phyloP scores from a whole-genome alignment of 2,888 invertebrate genomes.

The Drosophila mimica region DNA sequence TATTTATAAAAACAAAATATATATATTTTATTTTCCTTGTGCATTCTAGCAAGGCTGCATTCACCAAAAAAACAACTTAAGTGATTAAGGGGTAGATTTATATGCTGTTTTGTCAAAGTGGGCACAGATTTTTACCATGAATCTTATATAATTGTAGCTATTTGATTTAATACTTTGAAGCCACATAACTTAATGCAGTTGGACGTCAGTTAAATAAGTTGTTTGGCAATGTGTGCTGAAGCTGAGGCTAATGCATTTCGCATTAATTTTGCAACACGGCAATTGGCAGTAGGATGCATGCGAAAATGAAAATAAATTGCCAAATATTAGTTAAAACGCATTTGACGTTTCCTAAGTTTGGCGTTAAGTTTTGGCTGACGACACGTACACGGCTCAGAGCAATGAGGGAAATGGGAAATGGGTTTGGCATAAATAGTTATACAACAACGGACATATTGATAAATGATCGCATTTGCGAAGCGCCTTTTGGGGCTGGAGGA shows the following conservation, averaged over 20 bases:
- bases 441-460: conserved; percentile 83
- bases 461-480: conserved; percentile 78
- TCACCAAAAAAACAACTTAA: conserved; percentile 67
- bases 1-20: conserved; percentile 1
- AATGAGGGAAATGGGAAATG: background rate
- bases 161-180: conserved; percentile 19
- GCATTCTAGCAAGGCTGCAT: conserved; percentile 39
- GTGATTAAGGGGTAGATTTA: conserved; percentile 40
- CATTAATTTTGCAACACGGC: conserved; percentile 64
- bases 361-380: conserved; percentile 44
- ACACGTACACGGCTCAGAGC: conserved; percentile 39
- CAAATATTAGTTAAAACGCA: conserved; percentile 75
- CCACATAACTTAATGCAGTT: conserved; percentile 34
- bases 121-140: conserved; percentile 36
- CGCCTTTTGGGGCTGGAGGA: conserved; percentile 38
- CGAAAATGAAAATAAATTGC: conserved; percentile 75
- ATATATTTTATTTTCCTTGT: conserved; percentile 26
- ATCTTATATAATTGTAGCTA: conserved; percentile 39
- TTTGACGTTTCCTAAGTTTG: conserved; percentile 72
- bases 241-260: conserved; percentile 72
- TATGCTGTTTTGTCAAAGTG: conserved; percentile 35
- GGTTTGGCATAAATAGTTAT: conserved; percentile 78
- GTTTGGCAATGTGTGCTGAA: conserved; percentile 8
- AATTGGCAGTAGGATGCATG: conserved; percentile 58
- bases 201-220: conserved; percentile 21